These are phyloP conservation scores for Procapra przewalskii DNA, from an alignment of 2,113 vertebrate species.

Conservation along the genomic window DNA sequence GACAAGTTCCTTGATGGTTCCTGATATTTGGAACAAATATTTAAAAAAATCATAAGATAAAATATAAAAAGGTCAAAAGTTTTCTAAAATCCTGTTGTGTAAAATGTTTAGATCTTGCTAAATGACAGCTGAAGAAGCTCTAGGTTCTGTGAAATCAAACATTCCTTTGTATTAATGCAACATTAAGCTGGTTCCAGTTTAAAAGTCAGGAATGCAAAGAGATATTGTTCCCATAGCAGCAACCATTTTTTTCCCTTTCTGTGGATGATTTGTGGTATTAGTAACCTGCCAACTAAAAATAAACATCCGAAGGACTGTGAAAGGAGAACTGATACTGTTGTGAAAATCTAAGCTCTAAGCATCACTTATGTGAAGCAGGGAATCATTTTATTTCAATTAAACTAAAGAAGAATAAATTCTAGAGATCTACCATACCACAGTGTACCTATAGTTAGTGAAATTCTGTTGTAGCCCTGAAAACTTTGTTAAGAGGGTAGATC, in stretches of 20 bases:
- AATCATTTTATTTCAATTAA: not conserved
- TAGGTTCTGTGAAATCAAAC: not conserved
- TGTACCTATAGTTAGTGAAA: not conserved
- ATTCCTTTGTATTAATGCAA: not conserved
- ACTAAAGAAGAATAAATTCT: not conserved
- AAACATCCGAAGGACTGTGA: not conserved
- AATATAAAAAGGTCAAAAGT: conserved; percentile 60
- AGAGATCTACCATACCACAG: not conserved
- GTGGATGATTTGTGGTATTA: not conserved
- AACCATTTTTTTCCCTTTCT: not conserved
- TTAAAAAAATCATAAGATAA: conserved; percentile 8
- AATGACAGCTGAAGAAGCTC: conserved; percentile 13
- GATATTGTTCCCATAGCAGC: not conserved
- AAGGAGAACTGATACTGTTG: not conserved
- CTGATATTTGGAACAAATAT: conserved; percentile 51
- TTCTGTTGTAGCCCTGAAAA: not conserved
- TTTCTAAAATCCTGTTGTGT: conserved; percentile 35
- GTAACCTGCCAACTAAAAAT: conserved; percentile 30
- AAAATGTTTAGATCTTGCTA: conserved; percentile 50
- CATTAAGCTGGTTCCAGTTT: not conserved
- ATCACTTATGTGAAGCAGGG: not conserved
- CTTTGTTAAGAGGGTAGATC: not conserved
- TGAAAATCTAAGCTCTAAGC: not conserved
- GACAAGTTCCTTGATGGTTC: conserved; percentile 28
- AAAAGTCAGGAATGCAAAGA: conserved; percentile 15